Evolutionary conservation across 2,797 vertebrate species (phyloP).

Genomic region (Chelon auratus): DNA sequence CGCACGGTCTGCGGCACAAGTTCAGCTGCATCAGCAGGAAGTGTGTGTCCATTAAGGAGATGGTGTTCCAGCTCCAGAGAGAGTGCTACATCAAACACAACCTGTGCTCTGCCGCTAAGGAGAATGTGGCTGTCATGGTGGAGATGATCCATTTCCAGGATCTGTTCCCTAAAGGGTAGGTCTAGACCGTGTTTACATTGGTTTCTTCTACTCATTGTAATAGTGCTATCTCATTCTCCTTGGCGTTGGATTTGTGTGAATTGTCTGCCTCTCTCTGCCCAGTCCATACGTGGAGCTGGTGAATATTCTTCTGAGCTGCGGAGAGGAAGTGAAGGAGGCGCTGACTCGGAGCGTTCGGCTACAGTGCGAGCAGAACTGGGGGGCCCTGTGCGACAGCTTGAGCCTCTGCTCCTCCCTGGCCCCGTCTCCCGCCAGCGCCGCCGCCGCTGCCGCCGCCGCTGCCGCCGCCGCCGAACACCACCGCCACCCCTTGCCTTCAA

Average conservation of each 20-base stretch:
- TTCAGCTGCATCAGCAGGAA: constrained; percentile 99
- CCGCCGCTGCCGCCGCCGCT: constrained; percentile 51
- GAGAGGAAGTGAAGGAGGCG: constrained; percentile 96
- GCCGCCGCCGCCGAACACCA: constrained; percentile 67
- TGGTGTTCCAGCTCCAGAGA: constrained; percentile 97
- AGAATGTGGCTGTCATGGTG: constrained; percentile 96
- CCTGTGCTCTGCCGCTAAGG: constrained; percentile 96
- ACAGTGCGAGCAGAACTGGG: constrained; percentile 98
- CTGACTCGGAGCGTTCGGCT: constrained; percentile 92
- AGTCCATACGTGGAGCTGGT: constrained; percentile 98
- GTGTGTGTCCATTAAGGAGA: constrained; percentile 97
- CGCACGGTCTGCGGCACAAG: constrained; percentile 94
- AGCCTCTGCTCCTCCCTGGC: constrained; percentile 90
- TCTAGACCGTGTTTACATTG: constrained; percentile 21
- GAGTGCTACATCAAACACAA: constrained; percentile 98
- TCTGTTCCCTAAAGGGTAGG: constrained; percentile 97
- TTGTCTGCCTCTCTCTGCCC: constrained; percentile 53
- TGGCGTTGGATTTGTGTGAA: constrained; percentile 17
- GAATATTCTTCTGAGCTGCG: constrained; percentile 94
- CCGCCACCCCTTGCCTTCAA: constrained; percentile 71
- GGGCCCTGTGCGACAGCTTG: constrained; percentile 94
- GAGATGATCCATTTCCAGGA: constrained; percentile 99
- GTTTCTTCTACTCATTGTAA: constrained; percentile 27
- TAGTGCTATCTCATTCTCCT: constrained; percentile 19
- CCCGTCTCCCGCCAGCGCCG: constrained; percentile 64